A percentile compares a stretch with the other conserved stretches of the same genome.
These are phyloP conservation scores for Pipistrellus nathusii DNA, from an alignment of 2,797 vertebrate genomes.

Conservation along the genomic window DNA sequence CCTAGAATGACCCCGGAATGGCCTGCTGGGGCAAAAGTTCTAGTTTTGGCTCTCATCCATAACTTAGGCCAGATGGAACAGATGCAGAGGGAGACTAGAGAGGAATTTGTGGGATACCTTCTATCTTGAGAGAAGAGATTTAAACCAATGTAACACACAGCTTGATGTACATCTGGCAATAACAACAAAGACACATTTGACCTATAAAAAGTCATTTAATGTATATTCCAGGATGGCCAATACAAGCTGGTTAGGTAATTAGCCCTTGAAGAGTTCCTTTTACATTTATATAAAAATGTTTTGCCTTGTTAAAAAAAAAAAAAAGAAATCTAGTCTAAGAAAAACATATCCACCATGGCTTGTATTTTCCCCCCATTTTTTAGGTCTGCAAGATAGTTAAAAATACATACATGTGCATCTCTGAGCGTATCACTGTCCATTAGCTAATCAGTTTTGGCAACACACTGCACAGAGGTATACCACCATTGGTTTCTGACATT, in stretches of 20 bases:
- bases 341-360: slow-evolving; percentile 81
- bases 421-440: neutral
- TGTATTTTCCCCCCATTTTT: slow-evolving; percentile 67
- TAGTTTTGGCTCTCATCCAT: neutral
- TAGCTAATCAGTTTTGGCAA: slow-evolving; percentile 98
- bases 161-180: slow-evolving; percentile 35
- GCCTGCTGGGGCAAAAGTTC: neutral
- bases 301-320: slow-evolving; percentile 65
- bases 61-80: neutral
- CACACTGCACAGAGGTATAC: slow-evolving; percentile 95
- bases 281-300: slow-evolving; percentile 81
- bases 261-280: slow-evolving; percentile 88
- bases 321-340: slow-evolving; percentile 73
- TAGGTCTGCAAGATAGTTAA: slow-evolving; percentile 66
- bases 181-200: slow-evolving; percentile 77
- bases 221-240: slow-evolving; percentile 79
- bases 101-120: neutral
- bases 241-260: slow-evolving; percentile 82
- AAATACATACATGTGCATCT: slow-evolving; percentile 65
- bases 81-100: neutral
- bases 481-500: slow-evolving; percentile 91
- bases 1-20: neutral
- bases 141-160: neutral
- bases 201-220: slow-evolving; percentile 79
- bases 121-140: neutral